These are phyloP conservation scores for Cryptotis parvus DNA, from an alignment of 2,113 vertebrate genomes.

Conservation along the genomic window DNA sequence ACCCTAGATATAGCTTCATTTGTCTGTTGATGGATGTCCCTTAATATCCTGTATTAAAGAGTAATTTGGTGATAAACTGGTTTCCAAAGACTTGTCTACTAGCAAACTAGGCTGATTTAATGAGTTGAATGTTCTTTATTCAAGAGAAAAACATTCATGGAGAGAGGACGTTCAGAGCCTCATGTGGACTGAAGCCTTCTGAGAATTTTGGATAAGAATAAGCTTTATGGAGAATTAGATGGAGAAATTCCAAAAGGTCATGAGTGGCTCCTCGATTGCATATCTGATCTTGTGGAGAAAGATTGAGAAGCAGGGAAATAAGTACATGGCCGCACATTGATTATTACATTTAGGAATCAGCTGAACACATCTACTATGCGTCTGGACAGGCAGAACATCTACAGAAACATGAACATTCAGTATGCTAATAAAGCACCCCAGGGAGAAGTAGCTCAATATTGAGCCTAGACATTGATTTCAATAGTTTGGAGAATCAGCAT, in stretches of 20 bases:
- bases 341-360: background rate
- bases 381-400: background rate
- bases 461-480: background rate
- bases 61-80: background rate
- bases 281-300: background rate
- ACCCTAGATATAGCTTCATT: background rate
- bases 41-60: background rate
- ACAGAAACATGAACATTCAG: background rate
- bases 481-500: background rate
- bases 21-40: background rate
- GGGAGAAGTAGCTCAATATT: background rate
- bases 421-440: background rate
- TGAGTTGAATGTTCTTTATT: background rate
- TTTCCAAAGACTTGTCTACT: background rate
- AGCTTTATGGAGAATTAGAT: background rate
- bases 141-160: background rate
- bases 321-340: background rate
- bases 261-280: background rate
- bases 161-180: background rate
- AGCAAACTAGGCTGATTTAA: background rate
- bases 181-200: too few species aligned
- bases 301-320: background rate
- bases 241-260: background rate
- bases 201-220: background rate
- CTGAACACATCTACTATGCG: background rate